These are phyloP conservation scores for Orycteropus afer DNA, from an alignment of 2,113 vertebrate genomes.

Conservation along the genomic window DNA sequence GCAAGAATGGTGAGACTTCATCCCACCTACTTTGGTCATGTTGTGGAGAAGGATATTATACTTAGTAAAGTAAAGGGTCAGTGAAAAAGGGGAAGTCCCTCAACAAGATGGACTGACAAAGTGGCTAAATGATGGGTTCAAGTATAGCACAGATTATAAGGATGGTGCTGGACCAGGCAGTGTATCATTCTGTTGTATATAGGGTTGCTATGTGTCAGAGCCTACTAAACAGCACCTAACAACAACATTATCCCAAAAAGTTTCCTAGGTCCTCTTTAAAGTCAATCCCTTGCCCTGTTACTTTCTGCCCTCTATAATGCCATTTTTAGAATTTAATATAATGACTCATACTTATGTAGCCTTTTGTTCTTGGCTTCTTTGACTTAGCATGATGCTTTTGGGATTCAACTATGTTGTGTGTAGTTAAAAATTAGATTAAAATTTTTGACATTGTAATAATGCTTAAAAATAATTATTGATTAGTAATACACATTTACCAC, in stretches of 20 bases:
- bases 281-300: neutral
- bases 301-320: neutral
- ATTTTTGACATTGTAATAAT: neutral
- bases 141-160: too few species aligned
- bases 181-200: too few species aligned
- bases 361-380: constrained; percentile 9
- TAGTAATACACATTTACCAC: neutral
- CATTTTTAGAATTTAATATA: constrained; percentile 35
- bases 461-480: neutral
- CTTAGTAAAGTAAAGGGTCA: too few species aligned
- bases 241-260: neutral
- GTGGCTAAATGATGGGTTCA: too few species aligned
- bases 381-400: neutral
- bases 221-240: too few species aligned
- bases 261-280: neutral
- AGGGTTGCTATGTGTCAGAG: too few species aligned
- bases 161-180: too few species aligned
- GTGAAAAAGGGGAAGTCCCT: too few species aligned
- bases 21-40: too few species aligned
- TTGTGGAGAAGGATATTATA: too few species aligned
- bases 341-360: neutral
- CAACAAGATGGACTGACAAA: too few species aligned
- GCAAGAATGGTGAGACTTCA: too few species aligned
- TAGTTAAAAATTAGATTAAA: neutral
- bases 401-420: neutral